Evolutionary conservation across 2,797 vertebrate species (phyloP), one percentile per base, ranked within the genome.

Genomic region (Limnodromus scolopaceus): DNA sequence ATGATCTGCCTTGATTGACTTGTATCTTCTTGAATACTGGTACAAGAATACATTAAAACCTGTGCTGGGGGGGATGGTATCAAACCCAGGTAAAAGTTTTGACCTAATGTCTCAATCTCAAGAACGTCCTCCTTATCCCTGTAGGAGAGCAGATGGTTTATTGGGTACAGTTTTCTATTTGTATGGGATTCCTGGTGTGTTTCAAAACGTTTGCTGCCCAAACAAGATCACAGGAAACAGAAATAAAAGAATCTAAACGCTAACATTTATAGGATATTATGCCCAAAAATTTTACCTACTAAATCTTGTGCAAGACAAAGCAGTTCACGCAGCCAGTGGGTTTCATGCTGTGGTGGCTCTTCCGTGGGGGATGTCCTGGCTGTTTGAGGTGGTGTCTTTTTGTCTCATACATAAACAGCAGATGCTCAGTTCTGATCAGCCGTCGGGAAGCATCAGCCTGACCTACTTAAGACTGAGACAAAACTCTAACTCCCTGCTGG

Each of bases 331-430:
- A 48, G 53, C n/a, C 25, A 3, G 3, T 53, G 25, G 22, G 30
- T 10, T 55, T 58, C 4, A 8, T 24, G 77, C 58, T 15, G 43
- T 9, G 66, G 4, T 22, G 16, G 28, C 46, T 80, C 18, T 25
- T 36, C 69, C 10, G 2, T 0, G 5, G 7, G 25, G 54, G 39
- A 16, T 49, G 13, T 13, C 14, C 43, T 41, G 14, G 2, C 45
- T 18, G 48, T 19, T 20, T 16, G 25, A 41, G 18, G 41, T 25
- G 22, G 13, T 17, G 46, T 12, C 32, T 32, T 54, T 79, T 24
- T 28, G 39, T 36, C 76, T 45, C 17, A 0, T 22, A 13, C 24
- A 5, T 8, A 11, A 10, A 0, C 38, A 54, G 70, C 41, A 61
- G 61, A 10, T 9, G 49, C 65, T 76, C 16, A 18, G 7, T 16